These are phyloP conservation scores for Sepioteuthis lessoniana DNA, from an alignment of 2,888 invertebrate species.

Conservation along the genomic window DNA sequence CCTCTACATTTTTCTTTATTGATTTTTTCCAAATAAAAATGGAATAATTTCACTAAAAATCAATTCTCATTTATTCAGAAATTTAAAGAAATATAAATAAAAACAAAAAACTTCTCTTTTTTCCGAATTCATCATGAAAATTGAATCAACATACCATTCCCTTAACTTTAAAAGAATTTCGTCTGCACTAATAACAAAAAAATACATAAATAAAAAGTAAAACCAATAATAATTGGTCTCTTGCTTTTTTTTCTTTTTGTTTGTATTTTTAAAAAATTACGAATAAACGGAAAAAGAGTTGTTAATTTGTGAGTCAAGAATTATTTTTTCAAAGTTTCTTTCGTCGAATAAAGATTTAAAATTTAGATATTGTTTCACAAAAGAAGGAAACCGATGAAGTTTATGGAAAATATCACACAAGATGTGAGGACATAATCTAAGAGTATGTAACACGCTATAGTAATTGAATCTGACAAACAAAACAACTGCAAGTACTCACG, in stretches of 20 bases:
- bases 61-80: constrained; percentile 16
- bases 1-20: no score
- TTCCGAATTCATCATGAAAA: neutral
- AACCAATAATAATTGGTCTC: neutral
- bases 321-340: neutral
- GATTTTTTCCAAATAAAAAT: neutral
- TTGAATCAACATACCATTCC: neutral
- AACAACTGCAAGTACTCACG: no score
- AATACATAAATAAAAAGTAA: neutral
- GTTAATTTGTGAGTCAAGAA: neutral
- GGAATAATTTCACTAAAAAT: neutral
- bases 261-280: neutral
- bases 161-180: neutral
- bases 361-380: no score
- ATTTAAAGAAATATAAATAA: neutral
- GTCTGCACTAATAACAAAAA: neutral
- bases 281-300: neutral
- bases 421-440: no score
- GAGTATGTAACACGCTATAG: no score
- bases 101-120: neutral
- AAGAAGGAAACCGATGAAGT: no score
- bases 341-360: no score
- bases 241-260: neutral
- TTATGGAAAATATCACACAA: no score
- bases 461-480: no score